Conservation (phyloP, 37 sponge, comb jelly and placozoan genomes). For the Oscarella lobularis region DNA sequence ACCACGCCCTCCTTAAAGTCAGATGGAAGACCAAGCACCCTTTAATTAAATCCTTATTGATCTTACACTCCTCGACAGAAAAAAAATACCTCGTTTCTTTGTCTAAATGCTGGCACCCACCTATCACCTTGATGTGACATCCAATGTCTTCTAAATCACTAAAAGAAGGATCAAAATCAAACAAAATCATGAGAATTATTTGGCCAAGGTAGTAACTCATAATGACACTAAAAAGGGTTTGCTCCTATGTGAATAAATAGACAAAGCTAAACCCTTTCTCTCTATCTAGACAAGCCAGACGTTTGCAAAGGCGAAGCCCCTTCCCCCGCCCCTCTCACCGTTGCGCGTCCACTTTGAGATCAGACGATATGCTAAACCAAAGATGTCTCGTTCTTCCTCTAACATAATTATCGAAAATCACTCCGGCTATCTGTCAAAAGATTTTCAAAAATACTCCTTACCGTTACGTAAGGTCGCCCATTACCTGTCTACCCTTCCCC, state of each 20-base stretch:
- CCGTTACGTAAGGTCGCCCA: neutral
- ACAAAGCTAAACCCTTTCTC: too few species aligned
- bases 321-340: slow-evolving; percentile 12
- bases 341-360: slow-evolving; percentile 36
- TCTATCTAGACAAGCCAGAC: too few species aligned
- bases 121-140: slow-evolving; percentile 39
- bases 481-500: slow-evolving; percentile 50
- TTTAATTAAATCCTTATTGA: neutral
- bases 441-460: neutral
- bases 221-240: too few species aligned
- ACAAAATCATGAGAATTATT: too few species aligned
- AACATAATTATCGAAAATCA: slow-evolving; percentile 34
- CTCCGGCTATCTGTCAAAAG: slow-evolving; percentile 32
- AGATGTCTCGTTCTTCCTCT: slow-evolving; percentile 29
- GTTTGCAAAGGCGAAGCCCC: too few species aligned
- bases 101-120: slow-evolving; percentile 54
- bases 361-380: slow-evolving; percentile 53
- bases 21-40: slow-evolving; percentile 37
- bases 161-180: too few species aligned
- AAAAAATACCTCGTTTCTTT: slow-evolving; percentile 28
- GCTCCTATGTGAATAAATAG: too few species aligned
- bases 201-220: too few species aligned
- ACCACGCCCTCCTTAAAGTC: slow-evolving; percentile 41
- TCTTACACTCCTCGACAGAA: neutral
- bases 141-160: slow-evolving; percentile 43